Percentiles rank a stretch among this genome's conserved stretches.
Conservation (phyloP, 2,113 vertebrate species). For the Ictalurus furcatus region DNA sequence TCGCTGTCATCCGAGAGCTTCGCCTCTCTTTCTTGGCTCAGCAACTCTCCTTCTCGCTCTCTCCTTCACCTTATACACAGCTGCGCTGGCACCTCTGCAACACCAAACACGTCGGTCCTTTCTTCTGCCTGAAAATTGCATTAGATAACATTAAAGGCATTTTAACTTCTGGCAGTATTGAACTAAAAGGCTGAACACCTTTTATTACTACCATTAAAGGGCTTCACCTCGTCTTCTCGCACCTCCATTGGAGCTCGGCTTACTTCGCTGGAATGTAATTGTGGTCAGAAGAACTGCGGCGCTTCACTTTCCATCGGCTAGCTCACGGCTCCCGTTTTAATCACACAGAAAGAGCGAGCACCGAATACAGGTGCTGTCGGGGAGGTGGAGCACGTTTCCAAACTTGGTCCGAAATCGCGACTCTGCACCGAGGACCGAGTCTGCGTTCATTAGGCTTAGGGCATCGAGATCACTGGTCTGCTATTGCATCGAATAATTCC, state of each 20-base stretch:
- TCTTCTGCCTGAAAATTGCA: conserved; percentile 27
- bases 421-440: background rate
- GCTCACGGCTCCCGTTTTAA: background rate
- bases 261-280: conserved; percentile 32
- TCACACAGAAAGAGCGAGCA: background rate
- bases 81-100: conserved; percentile 17
- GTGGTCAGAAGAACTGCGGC: background rate
- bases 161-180: conserved; percentile 43
- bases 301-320: background rate
- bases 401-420: background rate
- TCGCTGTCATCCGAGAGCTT: conserved; percentile 16
- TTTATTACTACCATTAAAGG: conserved; percentile 37
- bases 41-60: background rate
- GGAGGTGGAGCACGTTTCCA: background rate
- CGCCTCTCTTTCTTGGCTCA: conserved; percentile 4
- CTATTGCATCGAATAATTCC: background rate
- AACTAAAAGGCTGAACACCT: conserved; percentile 41
- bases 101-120: background rate
- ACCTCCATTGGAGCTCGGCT: conserved; percentile 26
- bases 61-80: background rate
- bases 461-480: background rate
- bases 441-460: background rate
- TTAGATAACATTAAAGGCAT: conserved; percentile 43
- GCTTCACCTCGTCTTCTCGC: conserved; percentile 32
- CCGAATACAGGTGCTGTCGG: background rate